Evolutionary conservation across 1,140 invertebrate species (phyloP), one percentile per base, ranked within the genome.

Genomic region (Daktulosphaira vitifoliae): DNA sequence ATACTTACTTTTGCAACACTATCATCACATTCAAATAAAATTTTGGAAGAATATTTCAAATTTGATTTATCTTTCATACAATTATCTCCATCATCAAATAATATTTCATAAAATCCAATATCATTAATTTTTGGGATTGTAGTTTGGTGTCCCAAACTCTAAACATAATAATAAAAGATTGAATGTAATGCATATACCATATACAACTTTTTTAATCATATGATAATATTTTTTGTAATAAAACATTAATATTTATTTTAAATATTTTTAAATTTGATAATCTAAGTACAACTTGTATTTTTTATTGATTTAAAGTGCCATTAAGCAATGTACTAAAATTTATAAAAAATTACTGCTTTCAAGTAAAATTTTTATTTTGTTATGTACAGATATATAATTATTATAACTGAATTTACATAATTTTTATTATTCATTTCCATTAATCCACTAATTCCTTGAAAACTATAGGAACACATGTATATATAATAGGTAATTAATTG

Each of bases 101-200:
- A 0, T 5, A 59, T n/a, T 13, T 59, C 39, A 13, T 25, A 7
- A 2, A 18, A 25, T 7, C 18, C 23, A 4, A 1, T 13, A 1
- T 2, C 15, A 8, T 20, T n/a, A 26, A 0, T 44, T 59, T 59
- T 20, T 29, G 25, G 25, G 13, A 15, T n/a, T 42, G 6, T 9
- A 8, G 15, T 2, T 59, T 59, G 54, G 44, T 46, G 26, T 25
- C 54, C 54, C 7, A 59, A 25, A 59, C 7, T 59, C 54, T 59
- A 29, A 29, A 29, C 22, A 23, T n/a, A 22, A 39, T 39, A 23
- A 23, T 4, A 1, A 33, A 22, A 22, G 3, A 48, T 22, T 1
- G 20, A 22, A 48, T 48, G 23, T 9, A 48, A 48, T 49, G 2
- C 6, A 11, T 2, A 29, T 16, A 22, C 1, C 13, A 44, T 44